A percentile compares a stretch with the other conserved stretches of the same genome.
Evolutionary conservation across 2,113 vertebrate genomes (phyloP).

Genomic region (Pavo muticus): DNA sequence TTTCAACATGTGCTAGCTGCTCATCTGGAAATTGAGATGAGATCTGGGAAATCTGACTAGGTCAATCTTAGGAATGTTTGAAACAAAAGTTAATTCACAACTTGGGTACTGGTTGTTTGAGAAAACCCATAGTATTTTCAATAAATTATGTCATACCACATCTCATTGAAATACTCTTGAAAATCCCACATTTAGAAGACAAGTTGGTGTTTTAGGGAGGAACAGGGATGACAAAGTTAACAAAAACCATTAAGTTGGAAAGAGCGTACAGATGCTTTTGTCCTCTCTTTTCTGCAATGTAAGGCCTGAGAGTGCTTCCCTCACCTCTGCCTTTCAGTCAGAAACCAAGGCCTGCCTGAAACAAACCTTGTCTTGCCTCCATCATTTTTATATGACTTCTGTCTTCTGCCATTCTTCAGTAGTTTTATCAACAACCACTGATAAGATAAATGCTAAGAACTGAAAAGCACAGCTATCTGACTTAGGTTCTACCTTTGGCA

Average conservation of each 20-base stretch:
- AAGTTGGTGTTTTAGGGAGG: background rate
- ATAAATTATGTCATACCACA: background rate
- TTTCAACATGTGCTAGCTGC: accelerated
- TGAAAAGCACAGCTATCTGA: background rate
- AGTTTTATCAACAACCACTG: background rate
- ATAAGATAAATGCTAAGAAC: background rate
- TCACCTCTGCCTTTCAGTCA: background rate
- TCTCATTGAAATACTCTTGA: background rate
- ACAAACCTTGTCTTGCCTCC: background rate
- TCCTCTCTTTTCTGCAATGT: background rate
- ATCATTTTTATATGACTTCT: background rate
- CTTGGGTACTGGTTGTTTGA: background rate
- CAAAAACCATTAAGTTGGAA: background rate
- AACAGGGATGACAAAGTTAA: background rate
- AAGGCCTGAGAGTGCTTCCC: background rate
- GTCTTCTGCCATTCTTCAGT: background rate
- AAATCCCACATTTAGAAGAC: background rate
- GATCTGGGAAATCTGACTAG: background rate
- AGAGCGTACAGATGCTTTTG: background rate
- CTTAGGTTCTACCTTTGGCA: background rate
- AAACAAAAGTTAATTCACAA: background rate
- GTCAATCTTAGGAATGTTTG: background rate
- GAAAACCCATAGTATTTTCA: background rate
- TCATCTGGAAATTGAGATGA: background rate
- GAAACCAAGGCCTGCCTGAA: background rate